Evolutionary conservation across 2,113 vertebrate species (phyloP), one percentile per base, ranked within the genome.

Genomic region (Laterallus jamaicensis): DNA sequence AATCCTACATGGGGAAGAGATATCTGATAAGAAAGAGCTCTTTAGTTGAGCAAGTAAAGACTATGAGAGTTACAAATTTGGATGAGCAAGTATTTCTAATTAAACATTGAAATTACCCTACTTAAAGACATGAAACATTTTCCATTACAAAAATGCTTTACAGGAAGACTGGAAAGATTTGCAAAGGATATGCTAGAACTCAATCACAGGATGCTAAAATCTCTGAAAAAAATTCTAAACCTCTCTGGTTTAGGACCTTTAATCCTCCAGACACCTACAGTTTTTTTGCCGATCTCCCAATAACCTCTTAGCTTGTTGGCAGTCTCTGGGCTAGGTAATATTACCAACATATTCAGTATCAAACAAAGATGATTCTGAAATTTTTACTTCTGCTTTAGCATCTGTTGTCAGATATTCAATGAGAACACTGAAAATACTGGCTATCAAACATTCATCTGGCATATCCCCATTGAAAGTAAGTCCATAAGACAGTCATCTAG

Each of bases 271-370:
- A 63, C 59, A 10, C 28, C 32, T 90, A 74, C 63, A 83, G 13
- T 77, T 80, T 76, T 88, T 93, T 88, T 93, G 71, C 68, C 86
- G 25, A 17, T 63, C 32, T 92, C 88, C 82, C 80, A 94, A 63
- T 52, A 93, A 86, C 21, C 35, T 85, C 40, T 24, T 35, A 59
- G 29, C 18, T 80, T 93, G 24, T 47, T 90, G 76, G 76, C 55
- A 81, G 60, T 50, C 50, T 90, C 73, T 39, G 15, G 32, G 25
- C 64, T 67, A 71, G 86, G 80, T 70, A 78, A 78, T 35, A 68
- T 73, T 74, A 82, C 39, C 55, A 86, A 54, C n/a, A 37, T 68
- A 74, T 26, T 88, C 44, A 39, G 59, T 39, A 82, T 77, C 32
- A 75, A 25, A 26, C 15, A 40, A 82, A 78, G 60, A 86, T 56